phyloP scores from a whole-genome alignment of 1,140 invertebrate species.

The Thaumatotibia leucotreta region DNA sequence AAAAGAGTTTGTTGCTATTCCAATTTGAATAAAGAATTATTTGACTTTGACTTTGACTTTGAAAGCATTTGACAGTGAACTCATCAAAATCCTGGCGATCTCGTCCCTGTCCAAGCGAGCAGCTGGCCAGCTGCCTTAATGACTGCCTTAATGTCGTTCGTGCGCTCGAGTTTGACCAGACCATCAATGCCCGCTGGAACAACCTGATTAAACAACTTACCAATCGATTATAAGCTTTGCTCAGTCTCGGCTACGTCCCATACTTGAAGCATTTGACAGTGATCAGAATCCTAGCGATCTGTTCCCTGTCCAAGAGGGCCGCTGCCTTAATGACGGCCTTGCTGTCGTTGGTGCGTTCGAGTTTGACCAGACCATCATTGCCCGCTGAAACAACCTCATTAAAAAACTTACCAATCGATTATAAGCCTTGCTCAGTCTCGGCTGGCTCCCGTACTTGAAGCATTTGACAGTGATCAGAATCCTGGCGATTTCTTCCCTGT shows the following conservation, averaged over 20 bases:
- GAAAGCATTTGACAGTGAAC: no score
- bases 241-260: slow-evolving; percentile 57
- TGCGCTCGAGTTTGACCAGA: no score
- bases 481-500: no score
- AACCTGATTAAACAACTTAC: slow-evolving; percentile 52
- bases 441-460: slow-evolving; percentile 66
- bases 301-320: slow-evolving; percentile 83
- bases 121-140: no score
- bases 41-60: no score
- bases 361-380: slow-evolving; percentile 82
- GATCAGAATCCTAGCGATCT: slow-evolving; percentile 77
- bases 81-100: no score
- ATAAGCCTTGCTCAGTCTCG: slow-evolving; percentile 75
- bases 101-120: no score
- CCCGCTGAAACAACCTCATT: slow-evolving; percentile 74
- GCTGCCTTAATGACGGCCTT: slow-evolving; percentile 79
- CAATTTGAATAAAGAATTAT: no score
- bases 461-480: no score
- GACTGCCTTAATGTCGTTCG: no score
- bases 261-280: slow-evolving; percentile 85
- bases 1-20: no score
- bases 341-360: slow-evolving; percentile 81
- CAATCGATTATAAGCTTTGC: slow-evolving; percentile 79
- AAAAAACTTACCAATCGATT: slow-evolving; percentile 74
- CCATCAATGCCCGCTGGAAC: no score